A percentile compares a stretch with the other conserved stretches of the same genome.
Evolutionary conservation across 2,797 vertebrate genomes (phyloP).

Genomic region (Tokudaia tokunoshimensis): DNA sequence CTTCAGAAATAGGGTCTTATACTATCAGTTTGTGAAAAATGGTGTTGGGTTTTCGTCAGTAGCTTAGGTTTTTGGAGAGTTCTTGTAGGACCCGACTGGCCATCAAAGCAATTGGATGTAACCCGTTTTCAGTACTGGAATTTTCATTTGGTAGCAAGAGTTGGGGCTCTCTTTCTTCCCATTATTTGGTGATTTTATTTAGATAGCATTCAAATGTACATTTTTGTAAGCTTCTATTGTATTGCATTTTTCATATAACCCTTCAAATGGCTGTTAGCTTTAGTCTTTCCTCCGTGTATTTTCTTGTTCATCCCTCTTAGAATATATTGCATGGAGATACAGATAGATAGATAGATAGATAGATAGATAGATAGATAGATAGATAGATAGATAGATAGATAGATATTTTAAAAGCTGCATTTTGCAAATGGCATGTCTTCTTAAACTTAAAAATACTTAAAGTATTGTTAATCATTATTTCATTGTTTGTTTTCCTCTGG

Average conservation of each 20-base stretch:
- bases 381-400: too few relatives aligned
- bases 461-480: neutral
- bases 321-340: neutral
- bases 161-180: neutral
- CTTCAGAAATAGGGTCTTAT: neutral
- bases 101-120: neutral
- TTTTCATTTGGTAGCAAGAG: neutral
- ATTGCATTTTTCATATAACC: neutral
- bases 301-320: too few relatives aligned
- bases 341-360: too few relatives aligned
- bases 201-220: neutral
- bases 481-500: neutral
- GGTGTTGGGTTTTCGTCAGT: neutral
- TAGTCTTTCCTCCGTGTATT: neutral
- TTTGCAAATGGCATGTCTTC: neutral
- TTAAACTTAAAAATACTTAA: neutral
- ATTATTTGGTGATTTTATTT: neutral
- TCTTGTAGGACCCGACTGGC: fast-evolving
- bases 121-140: neutral
- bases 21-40: neutral
- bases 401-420: too few relatives aligned
- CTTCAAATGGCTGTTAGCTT: neutral
- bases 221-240: neutral
- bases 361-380: too few relatives aligned
- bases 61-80: neutral